These are phyloP conservation scores for Lepilemur ruficaudatus DNA, from an alignment of 2,797 vertebrate species.

Conservation along the genomic window DNA sequence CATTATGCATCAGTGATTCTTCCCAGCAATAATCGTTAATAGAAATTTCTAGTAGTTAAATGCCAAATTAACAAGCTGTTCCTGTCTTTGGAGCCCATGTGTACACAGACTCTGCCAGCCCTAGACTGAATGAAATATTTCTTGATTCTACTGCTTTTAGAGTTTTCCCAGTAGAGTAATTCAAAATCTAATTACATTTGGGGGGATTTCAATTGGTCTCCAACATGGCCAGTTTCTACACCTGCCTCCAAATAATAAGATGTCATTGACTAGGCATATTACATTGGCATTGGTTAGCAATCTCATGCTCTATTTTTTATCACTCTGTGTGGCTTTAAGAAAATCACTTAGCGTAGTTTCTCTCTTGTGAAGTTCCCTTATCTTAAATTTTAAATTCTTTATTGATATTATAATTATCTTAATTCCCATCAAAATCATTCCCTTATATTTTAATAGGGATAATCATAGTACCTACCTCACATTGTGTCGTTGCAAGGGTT, in stretches of 20 bases:
- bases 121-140: conserved; percentile 59
- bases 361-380: neutral
- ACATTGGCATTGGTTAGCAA: neutral
- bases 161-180: conserved; percentile 55
- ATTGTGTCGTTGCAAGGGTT: neutral
- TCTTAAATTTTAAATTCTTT: conserved; percentile 29
- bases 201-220: conserved; percentile 20
- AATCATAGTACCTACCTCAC: neutral
- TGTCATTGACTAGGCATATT: neutral
- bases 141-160: conserved; percentile 61
- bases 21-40: conserved; percentile 63
- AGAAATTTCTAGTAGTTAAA: conserved; percentile 64
- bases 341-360: conserved; percentile 19
- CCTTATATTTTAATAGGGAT: neutral
- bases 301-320: neutral
- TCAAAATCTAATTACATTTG: conserved; percentile 47
- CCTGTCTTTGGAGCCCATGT: conserved; percentile 57
- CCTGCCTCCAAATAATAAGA: conserved; percentile 30
- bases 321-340: conserved; percentile 25
- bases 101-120: conserved; percentile 44
- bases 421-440: neutral
- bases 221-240: conserved; percentile 14
- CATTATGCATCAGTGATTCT: conserved; percentile 51
- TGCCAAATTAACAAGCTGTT: conserved; percentile 69
- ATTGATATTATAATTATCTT: neutral